Percentiles rank a stretch among this genome's conserved stretches.
Conservation (phyloP, 2,888 invertebrate genomes). For the Melitaea athalia region DNA sequence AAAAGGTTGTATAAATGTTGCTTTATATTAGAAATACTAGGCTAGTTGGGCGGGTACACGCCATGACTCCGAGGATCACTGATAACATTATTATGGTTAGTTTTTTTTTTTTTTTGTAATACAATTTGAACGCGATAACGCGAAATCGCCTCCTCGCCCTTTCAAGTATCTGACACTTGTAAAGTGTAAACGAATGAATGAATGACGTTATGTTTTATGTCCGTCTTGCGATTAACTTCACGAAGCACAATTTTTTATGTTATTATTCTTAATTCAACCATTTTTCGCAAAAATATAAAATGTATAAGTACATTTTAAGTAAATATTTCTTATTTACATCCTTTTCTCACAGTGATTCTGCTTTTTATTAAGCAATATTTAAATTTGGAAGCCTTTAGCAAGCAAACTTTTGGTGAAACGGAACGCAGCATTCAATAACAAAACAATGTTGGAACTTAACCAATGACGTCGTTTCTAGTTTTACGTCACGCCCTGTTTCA, state of each 20-base stretch:
- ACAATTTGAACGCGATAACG: conserved; percentile 52
- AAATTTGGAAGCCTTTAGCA: not conserved
- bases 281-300: not conserved
- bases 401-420: conserved; percentile 47
- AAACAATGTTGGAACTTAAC: conserved; percentile 48
- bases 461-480: conserved; percentile 68
- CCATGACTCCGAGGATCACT: conserved; percentile 52
- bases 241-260: not conserved
- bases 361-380: not conserved
- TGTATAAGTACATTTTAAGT: not conserved
- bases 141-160: conserved; percentile 62
- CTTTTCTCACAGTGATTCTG: not conserved
- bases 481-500: conserved; percentile 78
- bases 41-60: conserved; percentile 57
- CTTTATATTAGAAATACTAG: conserved; percentile 49
- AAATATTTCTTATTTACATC: not conserved
- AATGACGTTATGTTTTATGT: conserved; percentile 58
- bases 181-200: conserved; percentile 59
- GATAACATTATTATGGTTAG: conserved; percentile 68
- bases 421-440: conserved; percentile 52
- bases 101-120: conserved; percentile 54
- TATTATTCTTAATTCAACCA: not conserved
- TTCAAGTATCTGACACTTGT: conserved; percentile 68
- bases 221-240: conserved; percentile 3
- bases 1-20: conserved; percentile 42